Base-by-base conservation (phyloP, 2,888 invertebrate genomes). In the Xanthorhoe designata region DNA sequence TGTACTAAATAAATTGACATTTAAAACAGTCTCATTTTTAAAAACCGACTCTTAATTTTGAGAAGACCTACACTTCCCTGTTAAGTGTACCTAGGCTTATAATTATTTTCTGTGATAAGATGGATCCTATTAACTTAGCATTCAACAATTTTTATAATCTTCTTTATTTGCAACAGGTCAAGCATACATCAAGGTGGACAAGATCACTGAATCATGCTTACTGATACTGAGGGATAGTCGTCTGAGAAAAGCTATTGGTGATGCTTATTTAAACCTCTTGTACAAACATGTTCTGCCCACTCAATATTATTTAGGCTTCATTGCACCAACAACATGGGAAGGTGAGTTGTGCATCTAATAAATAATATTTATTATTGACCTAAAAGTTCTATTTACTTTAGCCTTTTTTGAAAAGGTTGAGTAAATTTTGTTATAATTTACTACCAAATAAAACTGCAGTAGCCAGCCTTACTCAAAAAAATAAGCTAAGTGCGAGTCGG, bases 191-290 rank as follows among this genome's bases (percentile, higher is more conserved):
- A 86, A 86, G 79, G 87, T 87, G 82, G 87, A 89, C 9, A 88
- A 83, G 73, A 78, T 92, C 61, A 83, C 84, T 69, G 85, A 87
- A 56, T 85, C 89, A 42, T 89, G 89, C 79, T 75, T 90, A 62
- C 77, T 84, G 64, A 79, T 94, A 69, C 78, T 94, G 55, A 86
- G 84, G 75, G 86, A 90, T 71, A 81, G 73, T 60, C 82, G 87
- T 2, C 71, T 89, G 75, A 69, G 80, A 53, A 77, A 81, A 77
- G 82, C 88, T 59, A 78, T 88, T 77, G 94, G 94, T 59, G 92
- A 94, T 79, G 90, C 92, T 18, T 96, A 95, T 78, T 77, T 96
- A 50, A 88, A 83, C 68, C 85, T 95, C 58, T 77, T 96, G 38
- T 89, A 90, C 68, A 94, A 94, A 78, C 84, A 94, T 81, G 86